phyloP scores from a whole-genome alignment of 1,140 invertebrate species.

The Penaeus japonicus region DNA sequence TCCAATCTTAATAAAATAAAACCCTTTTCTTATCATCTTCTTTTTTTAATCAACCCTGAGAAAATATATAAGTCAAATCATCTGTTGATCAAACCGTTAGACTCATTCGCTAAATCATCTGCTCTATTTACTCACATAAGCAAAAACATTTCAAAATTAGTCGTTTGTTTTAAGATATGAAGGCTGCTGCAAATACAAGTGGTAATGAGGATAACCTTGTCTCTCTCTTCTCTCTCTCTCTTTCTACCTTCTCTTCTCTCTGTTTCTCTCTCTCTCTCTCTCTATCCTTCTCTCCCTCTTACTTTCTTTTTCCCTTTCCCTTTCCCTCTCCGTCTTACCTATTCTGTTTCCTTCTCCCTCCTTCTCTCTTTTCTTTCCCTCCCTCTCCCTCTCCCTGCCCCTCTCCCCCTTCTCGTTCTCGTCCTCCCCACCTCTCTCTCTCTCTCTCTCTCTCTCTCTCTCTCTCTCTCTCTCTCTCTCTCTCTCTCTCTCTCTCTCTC shows the following conservation, averaged over 20 bases:
- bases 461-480: not conserved
- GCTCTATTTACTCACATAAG: no score
- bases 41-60: no score
- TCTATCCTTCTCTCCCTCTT: conserved; percentile 10
- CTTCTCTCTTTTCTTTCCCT: not conserved
- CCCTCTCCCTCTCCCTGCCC: not conserved
- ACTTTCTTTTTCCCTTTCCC: not conserved
- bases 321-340: not conserved
- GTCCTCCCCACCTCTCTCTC: not conserved
- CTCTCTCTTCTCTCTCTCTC: no score
- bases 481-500: not conserved
- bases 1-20: no score
- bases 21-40: no score
- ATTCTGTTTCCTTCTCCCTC: not conserved
- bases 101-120: no score
- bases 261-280: conserved; percentile 7
- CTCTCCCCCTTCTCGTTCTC: not conserved
- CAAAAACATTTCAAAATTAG: not conserved
- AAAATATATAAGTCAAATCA: no score
- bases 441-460: not conserved
- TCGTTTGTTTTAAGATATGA: not conserved
- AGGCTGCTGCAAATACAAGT: not conserved
- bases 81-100: no score
- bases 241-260: not conserved
- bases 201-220: not conserved